Evolutionary conservation across 2,797 vertebrate species (phyloP).

Genomic region (Semaprochilodus insignis): DNA sequence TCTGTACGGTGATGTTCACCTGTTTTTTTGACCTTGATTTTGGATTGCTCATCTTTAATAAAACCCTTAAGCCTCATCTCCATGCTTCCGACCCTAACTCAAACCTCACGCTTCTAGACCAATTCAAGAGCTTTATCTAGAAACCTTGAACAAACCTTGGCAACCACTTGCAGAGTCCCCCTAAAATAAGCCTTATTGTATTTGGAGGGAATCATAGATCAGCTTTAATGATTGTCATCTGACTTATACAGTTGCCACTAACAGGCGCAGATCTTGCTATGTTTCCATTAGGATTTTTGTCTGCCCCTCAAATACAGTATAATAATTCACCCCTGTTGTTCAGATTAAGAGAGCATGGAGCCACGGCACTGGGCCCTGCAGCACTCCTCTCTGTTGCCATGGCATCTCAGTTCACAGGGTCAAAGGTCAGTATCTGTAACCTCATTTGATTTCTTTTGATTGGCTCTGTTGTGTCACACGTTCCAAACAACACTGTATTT

Average conservation of each 20-base stretch:
- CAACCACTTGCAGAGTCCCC: too few species aligned
- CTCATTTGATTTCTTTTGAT: background rate
- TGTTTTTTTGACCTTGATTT: too few species aligned
- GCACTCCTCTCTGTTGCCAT: constrained; percentile 78
- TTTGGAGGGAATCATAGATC: too few species aligned
- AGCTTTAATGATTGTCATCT: background rate
- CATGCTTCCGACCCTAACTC: too few species aligned
- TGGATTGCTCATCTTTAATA: too few species aligned
- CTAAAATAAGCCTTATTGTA: too few species aligned
- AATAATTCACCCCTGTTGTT: background rate
- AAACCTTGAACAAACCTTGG: too few species aligned
- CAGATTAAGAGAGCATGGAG: constrained; percentile 78
- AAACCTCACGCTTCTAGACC: too few species aligned
- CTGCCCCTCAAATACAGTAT: background rate
- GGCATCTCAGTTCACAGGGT: constrained; percentile 79
- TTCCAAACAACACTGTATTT: background rate
- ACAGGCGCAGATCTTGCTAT: background rate
- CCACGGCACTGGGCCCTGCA: constrained; percentile 80
- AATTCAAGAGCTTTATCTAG: too few species aligned
- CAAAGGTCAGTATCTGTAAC: constrained; percentile 71
- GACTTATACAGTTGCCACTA: background rate
- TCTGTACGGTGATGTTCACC: too few species aligned
- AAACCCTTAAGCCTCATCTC: too few species aligned
- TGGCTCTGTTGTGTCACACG: background rate
- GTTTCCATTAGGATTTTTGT: background rate